phyloP scores from a whole-genome alignment of 2,797 vertebrate genomes.

The Telmatherina bonti region DNA sequence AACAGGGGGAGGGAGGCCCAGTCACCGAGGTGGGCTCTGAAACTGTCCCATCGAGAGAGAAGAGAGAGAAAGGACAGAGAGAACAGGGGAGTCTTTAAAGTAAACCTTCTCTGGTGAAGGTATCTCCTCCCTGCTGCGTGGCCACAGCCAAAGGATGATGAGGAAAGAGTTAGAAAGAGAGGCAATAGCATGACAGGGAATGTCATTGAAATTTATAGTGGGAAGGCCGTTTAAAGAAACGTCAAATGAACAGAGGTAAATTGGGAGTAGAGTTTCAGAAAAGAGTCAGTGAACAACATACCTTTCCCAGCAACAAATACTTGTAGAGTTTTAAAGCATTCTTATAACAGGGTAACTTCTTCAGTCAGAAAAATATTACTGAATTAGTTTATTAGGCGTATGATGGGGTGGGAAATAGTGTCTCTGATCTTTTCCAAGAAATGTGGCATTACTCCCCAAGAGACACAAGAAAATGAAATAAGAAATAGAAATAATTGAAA shows the following conservation, averaged over 20 bases:
- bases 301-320: constrained; percentile 20
- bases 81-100: constrained; percentile 75
- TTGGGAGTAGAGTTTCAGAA: constrained; percentile 34
- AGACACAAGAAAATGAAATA: not conserved
- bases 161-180: constrained; percentile 44
- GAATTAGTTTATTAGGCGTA: not conserved
- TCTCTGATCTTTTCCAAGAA: not conserved
- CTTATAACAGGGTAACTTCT: constrained; percentile 3
- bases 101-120: constrained; percentile 77
- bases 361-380: constrained; percentile 4
- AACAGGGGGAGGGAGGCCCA: constrained; percentile 77
- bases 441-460: not conserved
- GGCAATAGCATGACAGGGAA: constrained; percentile 38
- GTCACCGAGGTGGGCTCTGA: constrained; percentile 74
- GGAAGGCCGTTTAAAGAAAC: constrained; percentile 40
- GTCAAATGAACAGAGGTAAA: constrained; percentile 46
- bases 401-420: not conserved
- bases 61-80: constrained; percentile 71
- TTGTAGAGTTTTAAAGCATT: constrained; percentile 14
- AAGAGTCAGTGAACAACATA: constrained; percentile 31
- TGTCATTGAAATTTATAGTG: constrained; percentile 58
- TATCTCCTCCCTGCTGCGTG: constrained; percentile 72
- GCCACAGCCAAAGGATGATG: constrained; percentile 47
- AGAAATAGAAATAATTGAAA: not conserved
- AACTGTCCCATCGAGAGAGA: constrained; percentile 68